Conservation (phyloP, 2,797 vertebrate genomes). For the Hoplostethus mediterraneus region DNA sequence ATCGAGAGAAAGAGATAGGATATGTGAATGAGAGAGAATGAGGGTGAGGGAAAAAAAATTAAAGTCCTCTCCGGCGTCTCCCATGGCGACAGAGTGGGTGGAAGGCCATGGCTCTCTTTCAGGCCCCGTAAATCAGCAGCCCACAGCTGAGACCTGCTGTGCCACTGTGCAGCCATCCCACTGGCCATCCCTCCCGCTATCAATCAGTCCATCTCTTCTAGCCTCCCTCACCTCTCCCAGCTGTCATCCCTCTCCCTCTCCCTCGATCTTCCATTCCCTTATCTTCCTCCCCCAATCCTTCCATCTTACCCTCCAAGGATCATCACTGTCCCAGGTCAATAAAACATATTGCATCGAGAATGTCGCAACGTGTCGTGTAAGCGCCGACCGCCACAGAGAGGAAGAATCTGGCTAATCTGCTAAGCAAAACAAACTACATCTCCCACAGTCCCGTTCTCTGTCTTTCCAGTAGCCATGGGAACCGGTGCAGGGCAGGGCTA, state of each 20-base stretch:
- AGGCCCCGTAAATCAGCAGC: slow-evolving; percentile 71
- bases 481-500: slow-evolving; percentile 55
- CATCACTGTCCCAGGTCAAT: background rate
- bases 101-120: slow-evolving; percentile 69
- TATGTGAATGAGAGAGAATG: slow-evolving; percentile 14
- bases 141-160: slow-evolving; percentile 61
- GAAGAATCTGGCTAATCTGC: background rate
- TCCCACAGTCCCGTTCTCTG: slow-evolving; percentile 33
- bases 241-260: slow-evolving; percentile 12
- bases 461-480: slow-evolving; percentile 67
- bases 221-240: background rate
- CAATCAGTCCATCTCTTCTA: background rate
- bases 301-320: background rate
- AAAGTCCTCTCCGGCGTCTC: slow-evolving; percentile 61
- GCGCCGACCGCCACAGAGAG: background rate
- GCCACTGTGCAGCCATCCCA: slow-evolving; percentile 27
- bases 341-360: slow-evolving; percentile 9
- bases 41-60: slow-evolving; percentile 42
- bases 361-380: no score
- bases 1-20: slow-evolving; percentile 27
- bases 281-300: background rate
- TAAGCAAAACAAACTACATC: slow-evolving; percentile 20
- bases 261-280: background rate
- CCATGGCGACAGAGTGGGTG: slow-evolving; percentile 74
- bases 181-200: slow-evolving; percentile 39